Conservation (phyloP, 2,797 vertebrate species). For the Botia kubotai region DNA sequence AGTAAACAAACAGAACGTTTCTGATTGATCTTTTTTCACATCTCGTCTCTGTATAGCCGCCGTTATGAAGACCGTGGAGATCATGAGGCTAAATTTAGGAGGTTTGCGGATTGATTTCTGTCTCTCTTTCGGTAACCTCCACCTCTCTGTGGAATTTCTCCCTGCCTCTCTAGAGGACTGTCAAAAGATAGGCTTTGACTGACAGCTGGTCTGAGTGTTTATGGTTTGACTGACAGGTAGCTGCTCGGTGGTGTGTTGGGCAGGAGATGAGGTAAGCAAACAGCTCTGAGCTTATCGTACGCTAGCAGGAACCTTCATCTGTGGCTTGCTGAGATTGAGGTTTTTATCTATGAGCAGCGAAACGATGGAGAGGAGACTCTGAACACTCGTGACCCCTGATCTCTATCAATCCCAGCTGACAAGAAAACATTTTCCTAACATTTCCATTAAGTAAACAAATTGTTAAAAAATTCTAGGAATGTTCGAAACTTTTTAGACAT, state of each 20-base stretch:
- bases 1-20: constrained; percentile 47
- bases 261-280: constrained; percentile 73
- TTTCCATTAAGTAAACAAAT: too few relatives aligned
- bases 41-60: constrained; percentile 32
- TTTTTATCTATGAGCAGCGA: constrained; percentile 51
- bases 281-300: constrained; percentile 78
- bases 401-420: constrained; percentile 56
- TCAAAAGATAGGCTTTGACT: constrained; percentile 78
- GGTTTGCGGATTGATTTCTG: constrained; percentile 46
- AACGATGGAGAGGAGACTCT: constrained; percentile 22
- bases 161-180: constrained; percentile 67
- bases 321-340: constrained; percentile 65
- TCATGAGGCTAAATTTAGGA: constrained; percentile 41
- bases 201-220: constrained; percentile 70
- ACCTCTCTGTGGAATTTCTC: constrained; percentile 73
- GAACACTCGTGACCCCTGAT: constrained; percentile 66
- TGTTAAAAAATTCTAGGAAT: too few relatives aligned
- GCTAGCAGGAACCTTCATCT: constrained; percentile 74
- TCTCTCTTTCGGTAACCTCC: constrained; percentile 10
- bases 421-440: too few relatives aligned
- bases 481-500: too few relatives aligned
- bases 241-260: constrained; percentile 62
- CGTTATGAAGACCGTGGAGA: constrained; percentile 42
- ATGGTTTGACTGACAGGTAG: constrained; percentile 46
- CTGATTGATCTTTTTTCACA: constrained; percentile 46